These are phyloP conservation scores for Prosapia bicincta DNA, from an alignment of 2,888 invertebrate species.

Conservation along the genomic window DNA sequence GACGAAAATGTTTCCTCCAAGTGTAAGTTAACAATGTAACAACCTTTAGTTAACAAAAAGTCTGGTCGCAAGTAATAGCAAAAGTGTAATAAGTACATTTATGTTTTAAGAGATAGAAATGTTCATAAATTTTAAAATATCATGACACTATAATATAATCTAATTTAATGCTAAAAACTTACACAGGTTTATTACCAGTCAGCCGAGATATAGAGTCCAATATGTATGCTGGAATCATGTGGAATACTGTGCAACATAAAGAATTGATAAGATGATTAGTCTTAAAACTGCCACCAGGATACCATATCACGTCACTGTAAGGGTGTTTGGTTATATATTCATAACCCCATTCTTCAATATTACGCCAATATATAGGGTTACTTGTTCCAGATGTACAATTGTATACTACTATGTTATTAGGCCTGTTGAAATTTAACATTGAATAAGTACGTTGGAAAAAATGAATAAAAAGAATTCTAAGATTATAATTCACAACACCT, in stretches of 20 bases:
- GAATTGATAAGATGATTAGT: constrained; percentile 48
- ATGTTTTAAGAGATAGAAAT: background rate
- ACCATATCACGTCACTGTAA: constrained; percentile 51
- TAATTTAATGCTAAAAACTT: too few relatives aligned
- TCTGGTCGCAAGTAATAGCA: too few relatives aligned
- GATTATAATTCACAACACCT: too few relatives aligned
- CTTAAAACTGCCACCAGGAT: constrained; percentile 47
- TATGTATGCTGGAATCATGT: constrained; percentile 55
- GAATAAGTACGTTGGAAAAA: too few relatives aligned
- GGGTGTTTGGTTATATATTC: constrained; percentile 50
- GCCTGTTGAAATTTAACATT: constrained; percentile 42
- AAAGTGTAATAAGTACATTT: too few relatives aligned
- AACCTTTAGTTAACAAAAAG: too few relatives aligned
- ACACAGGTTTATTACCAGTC: constrained; percentile 52
- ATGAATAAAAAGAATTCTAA: too few relatives aligned
- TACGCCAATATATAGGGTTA: constrained; percentile 57
- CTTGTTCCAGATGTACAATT: constrained; percentile 58
- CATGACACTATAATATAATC: too few relatives aligned
- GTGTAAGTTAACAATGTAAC: too few relatives aligned
- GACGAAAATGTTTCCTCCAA: too few relatives aligned
- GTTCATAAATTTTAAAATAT: too few relatives aligned
- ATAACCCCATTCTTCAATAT: constrained; percentile 51
- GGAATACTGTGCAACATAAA: constrained; percentile 51
- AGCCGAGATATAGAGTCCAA: constrained; percentile 51
- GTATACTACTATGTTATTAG: constrained; percentile 50